Conservation (phyloP, 2,113 vertebrate genomes). For the Eulemur macaco region DNA sequence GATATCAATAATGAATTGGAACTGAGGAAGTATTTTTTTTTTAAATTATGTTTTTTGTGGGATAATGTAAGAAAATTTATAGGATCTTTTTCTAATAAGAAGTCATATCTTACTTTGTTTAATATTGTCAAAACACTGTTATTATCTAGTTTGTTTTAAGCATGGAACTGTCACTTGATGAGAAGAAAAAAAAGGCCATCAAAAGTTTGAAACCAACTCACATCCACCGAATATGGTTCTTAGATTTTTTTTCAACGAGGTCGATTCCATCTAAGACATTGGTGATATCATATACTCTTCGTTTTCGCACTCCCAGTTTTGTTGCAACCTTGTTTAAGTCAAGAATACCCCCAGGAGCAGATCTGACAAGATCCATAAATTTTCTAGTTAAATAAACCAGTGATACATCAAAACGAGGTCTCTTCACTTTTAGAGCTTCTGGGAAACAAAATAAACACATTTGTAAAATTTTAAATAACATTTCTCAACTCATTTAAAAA, state of each 20-base stretch:
- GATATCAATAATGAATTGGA: neutral
- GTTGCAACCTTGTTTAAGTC: conserved; percentile 89
- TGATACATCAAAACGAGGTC: conserved; percentile 87
- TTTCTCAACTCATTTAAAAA: neutral
- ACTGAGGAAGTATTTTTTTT: neutral
- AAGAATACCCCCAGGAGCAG: conserved; percentile 87
- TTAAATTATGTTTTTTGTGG: neutral
- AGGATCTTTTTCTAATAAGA: neutral
- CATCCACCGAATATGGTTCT: conserved; percentile 93
- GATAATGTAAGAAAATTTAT: neutral
- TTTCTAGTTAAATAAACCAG: conserved; percentile 88
- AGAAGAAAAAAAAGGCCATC: no score
- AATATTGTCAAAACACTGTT: neutral
- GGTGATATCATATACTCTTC: conserved; percentile 94
- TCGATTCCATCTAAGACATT: conserved; percentile 90
- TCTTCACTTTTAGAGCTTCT: conserved; percentile 80
- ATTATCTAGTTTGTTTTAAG: neutral
- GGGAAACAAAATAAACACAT: conserved; percentile 65
- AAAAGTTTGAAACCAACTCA: conserved; percentile 83
- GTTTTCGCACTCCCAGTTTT: conserved; percentile 87
- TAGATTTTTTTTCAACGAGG: conserved; percentile 89
- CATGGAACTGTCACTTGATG: neutral
- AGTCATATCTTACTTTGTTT: neutral
- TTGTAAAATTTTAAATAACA: neutral
- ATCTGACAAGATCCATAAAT: conserved; percentile 91